A percentile compares a stretch with the other conserved stretches of the same genome.
Conservation (phyloP, 2,888 invertebrate genomes). For the Argyresthia goedartella region DNA sequence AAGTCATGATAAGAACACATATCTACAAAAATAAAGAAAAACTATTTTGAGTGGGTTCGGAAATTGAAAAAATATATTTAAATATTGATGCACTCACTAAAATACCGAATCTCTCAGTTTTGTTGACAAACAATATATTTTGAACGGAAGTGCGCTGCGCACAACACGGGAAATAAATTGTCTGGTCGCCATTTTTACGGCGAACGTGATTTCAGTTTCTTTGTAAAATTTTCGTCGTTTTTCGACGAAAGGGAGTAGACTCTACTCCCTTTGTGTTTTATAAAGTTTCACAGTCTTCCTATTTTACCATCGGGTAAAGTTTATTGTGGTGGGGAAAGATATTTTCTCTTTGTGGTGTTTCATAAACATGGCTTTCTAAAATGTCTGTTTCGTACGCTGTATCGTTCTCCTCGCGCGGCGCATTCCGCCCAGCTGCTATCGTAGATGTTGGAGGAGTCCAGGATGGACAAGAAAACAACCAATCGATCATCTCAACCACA, state of each 20-base stretch:
- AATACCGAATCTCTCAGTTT: neutral
- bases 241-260: constrained; percentile 76
- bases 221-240: constrained; percentile 71
- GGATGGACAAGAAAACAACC: constrained; percentile 85
- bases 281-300: constrained; percentile 33
- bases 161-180: constrained; percentile 27
- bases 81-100: neutral
- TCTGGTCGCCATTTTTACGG: constrained; percentile 80
- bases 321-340: constrained; percentile 30
- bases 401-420: constrained; percentile 81
- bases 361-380: constrained; percentile 86
- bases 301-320: constrained; percentile 46
- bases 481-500: constrained; percentile 77
- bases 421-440: constrained; percentile 66
- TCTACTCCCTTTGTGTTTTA: constrained; percentile 69
- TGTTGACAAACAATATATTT: constrained; percentile 2
- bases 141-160: constrained; percentile 57
- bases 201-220: constrained; percentile 57
- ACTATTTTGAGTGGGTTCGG: no score
- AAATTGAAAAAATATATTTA: no score
- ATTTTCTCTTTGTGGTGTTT: constrained; percentile 69
- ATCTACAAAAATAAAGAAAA: neutral
- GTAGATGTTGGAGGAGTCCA: constrained; percentile 70
- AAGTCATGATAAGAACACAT: neutral
- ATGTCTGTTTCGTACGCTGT: constrained; percentile 80